Evolutionary conservation across 2,888 invertebrate species (phyloP), one percentile per base, ranked within the genome.

Genomic region (Cataglyphis altisquamis): DNA sequence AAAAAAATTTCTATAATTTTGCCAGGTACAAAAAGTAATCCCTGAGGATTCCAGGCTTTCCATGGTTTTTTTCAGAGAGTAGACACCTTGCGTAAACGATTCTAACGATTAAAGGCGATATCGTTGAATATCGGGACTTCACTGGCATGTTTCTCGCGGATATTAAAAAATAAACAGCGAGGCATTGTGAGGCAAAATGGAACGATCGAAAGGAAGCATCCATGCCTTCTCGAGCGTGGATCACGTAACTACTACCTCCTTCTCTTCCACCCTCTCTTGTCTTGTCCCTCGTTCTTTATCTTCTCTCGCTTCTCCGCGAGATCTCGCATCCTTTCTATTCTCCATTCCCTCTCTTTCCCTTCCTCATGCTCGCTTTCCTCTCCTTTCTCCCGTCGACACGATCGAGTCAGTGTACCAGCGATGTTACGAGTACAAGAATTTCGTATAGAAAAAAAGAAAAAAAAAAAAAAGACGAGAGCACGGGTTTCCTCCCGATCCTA

Each of bases 201-300:
- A 83, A 87, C 68, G 84, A 87, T 80, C 82, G 64, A 88, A 88
- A 88, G 78, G 89, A 67, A 86, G 89, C 90, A 92, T 93, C 90
- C 89, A 90, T 93, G 91, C 86, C 89, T 88, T 91, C 90, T 93
- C 90, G 91, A 93, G 91, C 93, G 92, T 92, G 92, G 91, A 93
- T 93, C 92, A 92, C 91, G 92, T 92, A 92, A 91, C 91, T 90
- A 84, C 91, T 88, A 85, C 82, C 87, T 55, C n/a, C 48, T n/a
- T 4, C 41, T 15, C 41, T 45, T 15, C 67, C 55, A 82, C 83
- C 77, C 62, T 64, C 73, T 86, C 84, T 75, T 72, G 74, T 77
- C 77, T 86, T 85, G 62, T 84, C 86, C 84, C 84, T 86, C 86
- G 75, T 85, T 86, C 70, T 84, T 84, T 68, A 80, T 81, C 72